A percentile compares a stretch with the other conserved stretches of the same genome.
Conservation (phyloP, 2,888 invertebrate genomes). For the Cataglyphis altisquamis region DNA sequence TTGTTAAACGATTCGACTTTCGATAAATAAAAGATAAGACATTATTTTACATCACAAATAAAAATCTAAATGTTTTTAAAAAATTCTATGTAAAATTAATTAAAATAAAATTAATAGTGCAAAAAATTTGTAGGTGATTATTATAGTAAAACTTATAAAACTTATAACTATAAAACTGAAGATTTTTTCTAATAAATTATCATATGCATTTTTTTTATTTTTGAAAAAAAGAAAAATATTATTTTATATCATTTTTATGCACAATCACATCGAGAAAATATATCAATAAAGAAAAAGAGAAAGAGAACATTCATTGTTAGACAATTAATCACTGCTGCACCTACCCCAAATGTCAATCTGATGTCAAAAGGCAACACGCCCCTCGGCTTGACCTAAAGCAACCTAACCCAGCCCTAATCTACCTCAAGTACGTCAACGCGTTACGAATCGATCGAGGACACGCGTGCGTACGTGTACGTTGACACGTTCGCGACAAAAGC, state of each 20-base stretch:
- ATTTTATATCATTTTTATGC: too few species aligned
- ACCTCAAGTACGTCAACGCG: conserved; percentile 53
- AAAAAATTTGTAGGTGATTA: background rate
- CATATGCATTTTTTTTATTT: background rate
- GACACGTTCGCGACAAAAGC: background rate
- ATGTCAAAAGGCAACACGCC: conserved; percentile 50
- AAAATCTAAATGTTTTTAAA: too few species aligned
- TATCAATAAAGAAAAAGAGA: background rate
- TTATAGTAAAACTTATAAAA: background rate
- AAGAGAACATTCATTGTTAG: background rate
- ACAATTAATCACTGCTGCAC: background rate
- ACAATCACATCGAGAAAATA: too few species aligned
- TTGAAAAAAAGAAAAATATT: too few species aligned
- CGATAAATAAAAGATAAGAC: background rate
- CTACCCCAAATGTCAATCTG: conserved; percentile 53
- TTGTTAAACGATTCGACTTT: background rate
- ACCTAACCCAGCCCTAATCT: conserved; percentile 54
- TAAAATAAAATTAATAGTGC: too few species aligned
- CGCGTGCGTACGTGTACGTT: conserved; percentile 59
- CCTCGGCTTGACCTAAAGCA: conserved; percentile 50
- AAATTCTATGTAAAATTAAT: background rate
- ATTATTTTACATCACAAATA: background rate
- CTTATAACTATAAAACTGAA: background rate
- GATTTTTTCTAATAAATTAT: background rate
- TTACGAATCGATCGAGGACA: conserved; percentile 62